Percentiles rank a stretch among this genome's conserved stretches.
Evolutionary conservation across 2,888 invertebrate species (phyloP).

Genomic region (Bhutanitis thaidina): DNA sequence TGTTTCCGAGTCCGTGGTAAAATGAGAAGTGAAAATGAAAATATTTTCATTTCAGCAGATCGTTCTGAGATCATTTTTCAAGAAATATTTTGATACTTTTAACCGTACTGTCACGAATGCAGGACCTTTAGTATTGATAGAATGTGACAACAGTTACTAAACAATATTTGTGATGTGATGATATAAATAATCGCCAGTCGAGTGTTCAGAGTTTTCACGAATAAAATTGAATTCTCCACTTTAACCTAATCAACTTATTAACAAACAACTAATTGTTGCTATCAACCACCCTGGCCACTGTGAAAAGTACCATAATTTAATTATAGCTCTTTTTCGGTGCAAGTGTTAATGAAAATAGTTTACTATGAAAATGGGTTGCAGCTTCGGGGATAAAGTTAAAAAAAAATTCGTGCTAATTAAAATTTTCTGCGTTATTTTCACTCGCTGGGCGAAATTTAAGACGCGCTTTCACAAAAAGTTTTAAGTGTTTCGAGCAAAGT

Average conservation of each 20-base stretch:
- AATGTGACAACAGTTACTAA: no score
- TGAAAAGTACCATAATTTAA: slow-evolving; percentile 5
- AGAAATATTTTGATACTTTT: no score
- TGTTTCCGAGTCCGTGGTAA: no score
- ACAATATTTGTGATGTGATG: no score
- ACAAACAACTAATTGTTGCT: slow-evolving; percentile 9
- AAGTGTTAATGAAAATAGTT: slow-evolving; percentile 17
- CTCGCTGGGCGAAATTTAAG: background rate
- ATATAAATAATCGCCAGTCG: background rate
- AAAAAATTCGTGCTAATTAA: slow-evolving; percentile 1
- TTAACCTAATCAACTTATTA: slow-evolving; percentile 7
- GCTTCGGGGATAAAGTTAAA: background rate
- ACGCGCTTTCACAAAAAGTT: background rate
- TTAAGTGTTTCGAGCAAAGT: background rate
- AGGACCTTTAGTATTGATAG: no score
- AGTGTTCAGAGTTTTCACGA: background rate
- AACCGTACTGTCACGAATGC: no score
- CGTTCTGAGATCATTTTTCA: no score
- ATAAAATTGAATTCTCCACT: slow-evolving; percentile 8
- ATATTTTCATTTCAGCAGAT: no score
- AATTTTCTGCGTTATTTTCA: background rate
- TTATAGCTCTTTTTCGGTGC: background rate
- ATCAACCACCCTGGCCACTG: slow-evolving; percentile 1
- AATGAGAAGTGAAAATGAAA: no score
- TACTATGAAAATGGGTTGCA: slow-evolving; percentile 1